A percentile compares a stretch with the other conserved stretches of the same genome.
Evolutionary conservation across 2,797 vertebrate genomes (phyloP).

Genomic region (Hyperoplus lanceolatus): DNA sequence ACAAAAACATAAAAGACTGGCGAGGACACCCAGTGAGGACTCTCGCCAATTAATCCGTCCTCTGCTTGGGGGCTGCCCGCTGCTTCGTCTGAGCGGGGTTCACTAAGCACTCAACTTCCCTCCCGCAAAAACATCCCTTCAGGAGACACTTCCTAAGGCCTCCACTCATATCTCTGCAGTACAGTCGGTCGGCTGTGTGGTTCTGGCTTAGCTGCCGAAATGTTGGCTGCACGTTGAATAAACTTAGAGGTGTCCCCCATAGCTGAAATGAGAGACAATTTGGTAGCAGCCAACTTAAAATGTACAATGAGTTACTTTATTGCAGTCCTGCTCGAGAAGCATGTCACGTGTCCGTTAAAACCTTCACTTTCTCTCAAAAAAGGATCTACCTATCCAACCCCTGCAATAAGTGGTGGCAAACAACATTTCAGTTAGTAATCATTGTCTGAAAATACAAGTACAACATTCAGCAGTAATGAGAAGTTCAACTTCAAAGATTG

Average conservation of each 20-base stretch:
- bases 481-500: no score
- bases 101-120: conserved; percentile 45
- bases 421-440: neutral
- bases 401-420: neutral
- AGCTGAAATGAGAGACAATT: conserved; percentile 13
- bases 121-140: conserved; percentile 45
- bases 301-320: conserved; percentile 1
- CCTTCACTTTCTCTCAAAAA: no score
- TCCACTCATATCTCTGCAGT: conserved; percentile 56
- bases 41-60: conserved; percentile 54
- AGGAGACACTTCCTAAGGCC: conserved; percentile 54
- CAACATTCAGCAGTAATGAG: no score
- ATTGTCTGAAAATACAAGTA: no score
- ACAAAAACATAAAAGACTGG: conserved; percentile 28
- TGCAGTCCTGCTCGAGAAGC: neutral
- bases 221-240: conserved; percentile 17
- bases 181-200: conserved; percentile 40
- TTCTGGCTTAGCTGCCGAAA: conserved; percentile 27
- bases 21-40: conserved; percentile 42
- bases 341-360: neutral
- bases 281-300: conserved; percentile 5
- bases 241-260: conserved; percentile 26
- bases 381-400: no score
- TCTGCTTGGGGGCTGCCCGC: conserved; percentile 35
- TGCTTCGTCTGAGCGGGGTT: conserved; percentile 51